A percentile compares a stretch with the other conserved stretches of the same genome.
phyloP scores from a whole-genome alignment of 2,113 vertebrate species.

The Megaptera novaeangliae region DNA sequence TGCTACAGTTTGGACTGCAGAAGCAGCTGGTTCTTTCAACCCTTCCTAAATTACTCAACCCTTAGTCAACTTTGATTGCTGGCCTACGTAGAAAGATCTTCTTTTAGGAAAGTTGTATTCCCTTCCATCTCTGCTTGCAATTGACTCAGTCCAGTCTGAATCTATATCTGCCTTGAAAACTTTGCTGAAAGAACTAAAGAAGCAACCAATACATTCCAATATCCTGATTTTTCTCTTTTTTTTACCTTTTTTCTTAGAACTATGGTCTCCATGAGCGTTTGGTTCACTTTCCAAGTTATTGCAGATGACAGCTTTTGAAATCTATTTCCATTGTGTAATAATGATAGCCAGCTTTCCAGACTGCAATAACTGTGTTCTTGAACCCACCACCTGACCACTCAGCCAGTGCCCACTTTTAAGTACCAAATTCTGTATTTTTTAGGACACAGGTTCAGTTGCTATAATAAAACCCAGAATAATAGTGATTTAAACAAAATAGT shows the following conservation, averaged over 20 bases:
- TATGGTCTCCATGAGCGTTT: not conserved
- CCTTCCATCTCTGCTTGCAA: not conserved
- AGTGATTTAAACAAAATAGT: not conserved
- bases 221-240: not conserved
- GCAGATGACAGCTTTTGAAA: not conserved
- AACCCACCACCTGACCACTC: not conserved
- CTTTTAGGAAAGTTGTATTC: not conserved
- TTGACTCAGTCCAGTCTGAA: not conserved
- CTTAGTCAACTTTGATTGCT: not conserved
- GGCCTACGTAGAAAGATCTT: not conserved
- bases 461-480: not conserved
- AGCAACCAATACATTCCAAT: not conserved
- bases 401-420: not conserved
- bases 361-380: not conserved
- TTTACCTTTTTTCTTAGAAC: not conserved
- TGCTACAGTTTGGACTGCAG: not conserved
- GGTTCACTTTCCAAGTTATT: not conserved
- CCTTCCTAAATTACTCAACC: not conserved
- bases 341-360: not conserved
- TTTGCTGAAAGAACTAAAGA: not conserved
- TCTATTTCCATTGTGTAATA: not conserved
- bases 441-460: not conserved
- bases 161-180: not conserved
- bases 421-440: not conserved
- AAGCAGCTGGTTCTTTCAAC: not conserved